Evolutionary conservation across 2,113 vertebrate genomes (phyloP).

Genomic region (Labrus mixtus): DNA sequence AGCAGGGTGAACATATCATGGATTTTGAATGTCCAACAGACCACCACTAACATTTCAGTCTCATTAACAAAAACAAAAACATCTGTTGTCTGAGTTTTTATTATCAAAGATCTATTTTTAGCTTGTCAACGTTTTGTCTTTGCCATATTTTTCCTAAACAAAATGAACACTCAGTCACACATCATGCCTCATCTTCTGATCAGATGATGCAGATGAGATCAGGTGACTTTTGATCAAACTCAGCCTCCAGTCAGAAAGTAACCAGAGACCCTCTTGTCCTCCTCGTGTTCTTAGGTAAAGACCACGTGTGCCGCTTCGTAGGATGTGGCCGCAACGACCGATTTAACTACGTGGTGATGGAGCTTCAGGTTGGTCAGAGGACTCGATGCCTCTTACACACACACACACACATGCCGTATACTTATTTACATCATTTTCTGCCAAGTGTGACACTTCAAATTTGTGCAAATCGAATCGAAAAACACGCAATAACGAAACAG

Average conservation of each 20-base stretch:
- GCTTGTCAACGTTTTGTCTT: too few species aligned
- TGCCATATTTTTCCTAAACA: too few species aligned
- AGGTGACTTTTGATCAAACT: neutral
- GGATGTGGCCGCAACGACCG: slow-evolving; percentile 98
- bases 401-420: neutral
- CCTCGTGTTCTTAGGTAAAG: slow-evolving; percentile 87
- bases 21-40: too few species aligned
- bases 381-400: neutral
- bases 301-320: slow-evolving; percentile 98
- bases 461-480: too few species aligned
- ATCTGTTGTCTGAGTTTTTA: too few species aligned
- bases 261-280: slow-evolving; percentile 1
- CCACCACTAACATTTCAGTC: too few species aligned
- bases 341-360: slow-evolving; percentile 99
- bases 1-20: too few species aligned
- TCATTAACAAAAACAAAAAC: too few species aligned
- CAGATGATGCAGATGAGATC: neutral
- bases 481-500: too few species aligned
- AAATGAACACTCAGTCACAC: too few species aligned
- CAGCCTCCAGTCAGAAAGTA: neutral
- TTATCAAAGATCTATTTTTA: too few species aligned
- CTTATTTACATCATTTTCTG: neutral
- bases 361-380: slow-evolving; percentile 89
- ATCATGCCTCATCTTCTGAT: neutral
- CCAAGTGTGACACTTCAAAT: neutral